Evolutionary conservation across 1,140 invertebrate genomes (phyloP).

Genomic region (Araneus ventricosus): DNA sequence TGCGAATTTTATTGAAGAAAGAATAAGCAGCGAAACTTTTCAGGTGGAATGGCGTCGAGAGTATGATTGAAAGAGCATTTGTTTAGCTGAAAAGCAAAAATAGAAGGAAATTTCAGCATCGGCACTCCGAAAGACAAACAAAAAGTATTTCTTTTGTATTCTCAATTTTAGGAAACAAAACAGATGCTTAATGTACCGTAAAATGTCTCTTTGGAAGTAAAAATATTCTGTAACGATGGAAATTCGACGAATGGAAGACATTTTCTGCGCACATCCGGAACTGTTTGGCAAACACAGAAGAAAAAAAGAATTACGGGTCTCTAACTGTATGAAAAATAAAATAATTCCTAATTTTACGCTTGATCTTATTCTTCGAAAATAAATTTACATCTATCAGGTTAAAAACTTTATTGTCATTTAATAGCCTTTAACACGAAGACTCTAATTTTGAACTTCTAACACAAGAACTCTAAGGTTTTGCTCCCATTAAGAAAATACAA

Average conservation of each 20-base stretch:
- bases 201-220: neutral
- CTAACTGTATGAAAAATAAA: no score
- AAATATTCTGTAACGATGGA: neutral
- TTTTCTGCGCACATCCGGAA: neutral
- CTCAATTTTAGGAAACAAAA: neutral
- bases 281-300: no score
- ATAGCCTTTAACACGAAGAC: no score
- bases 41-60: neutral
- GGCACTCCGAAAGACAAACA: conserved; percentile 5
- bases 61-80: conserved; percentile 3
- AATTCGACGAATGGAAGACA: neutral
- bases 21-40: conserved; percentile 13
- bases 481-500: no score
- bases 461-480: no score
- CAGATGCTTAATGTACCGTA: neutral
- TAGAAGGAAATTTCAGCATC: neutral
- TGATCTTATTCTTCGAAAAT: no score
- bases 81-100: neutral
- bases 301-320: no score
- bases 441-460: no score
- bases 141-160: neutral
- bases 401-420: no score
- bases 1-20: conserved; percentile 25
- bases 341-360: no score
- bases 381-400: no score